Evolutionary conservation across 2,113 vertebrate species (phyloP), one percentile per base, ranked within the genome.

Genomic region (Andinoacara biseriatus): DNA sequence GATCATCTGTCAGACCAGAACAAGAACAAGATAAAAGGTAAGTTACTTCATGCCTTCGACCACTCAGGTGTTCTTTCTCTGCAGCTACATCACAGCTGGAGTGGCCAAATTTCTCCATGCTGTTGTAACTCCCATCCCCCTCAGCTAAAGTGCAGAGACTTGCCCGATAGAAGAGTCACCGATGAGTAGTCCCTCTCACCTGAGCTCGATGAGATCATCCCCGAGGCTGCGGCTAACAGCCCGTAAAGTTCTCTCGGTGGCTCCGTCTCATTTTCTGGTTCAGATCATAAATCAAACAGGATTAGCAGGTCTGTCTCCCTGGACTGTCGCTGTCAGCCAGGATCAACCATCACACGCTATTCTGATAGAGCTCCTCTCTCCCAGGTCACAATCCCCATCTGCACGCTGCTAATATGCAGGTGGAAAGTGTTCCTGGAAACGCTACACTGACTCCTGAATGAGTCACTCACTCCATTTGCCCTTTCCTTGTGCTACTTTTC

Each of bases 1-100:
- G 98, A 99, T 86, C 98, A 99, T 78, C 97, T 99, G 80, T 96
- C 97, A 0, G 98, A 99, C 88, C 98, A 98, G 93, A 97, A 98
- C 96, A 99, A 99, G 93, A 95, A 96, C 93, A 99, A 98, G 87
- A 96, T 96, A 76, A 99, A 97, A 97, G 97, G 98, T 98, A 91
- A 24, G 18, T 76, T 1, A 10, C 24, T 78, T 76, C 17, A 26
- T 6, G 7, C n/a, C 65, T 81, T 15, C 2, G 2, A n/a, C 63
- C 17, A 14, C 49, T 7, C 2, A 10, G 10, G 17, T 10, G 56
- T 2, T 69, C 17, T 54, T 29, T 46, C 43, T 26, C 65, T 52
- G 24, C 65, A 31, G 65, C 43, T 46, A 14, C 49, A 52, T 49
- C 15, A 4, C 20, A 40, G 31, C 22, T 75, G 52, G 61, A 60